Conservation (phyloP, 1,140 invertebrate species). For the Holotrichia oblita region DNA sequence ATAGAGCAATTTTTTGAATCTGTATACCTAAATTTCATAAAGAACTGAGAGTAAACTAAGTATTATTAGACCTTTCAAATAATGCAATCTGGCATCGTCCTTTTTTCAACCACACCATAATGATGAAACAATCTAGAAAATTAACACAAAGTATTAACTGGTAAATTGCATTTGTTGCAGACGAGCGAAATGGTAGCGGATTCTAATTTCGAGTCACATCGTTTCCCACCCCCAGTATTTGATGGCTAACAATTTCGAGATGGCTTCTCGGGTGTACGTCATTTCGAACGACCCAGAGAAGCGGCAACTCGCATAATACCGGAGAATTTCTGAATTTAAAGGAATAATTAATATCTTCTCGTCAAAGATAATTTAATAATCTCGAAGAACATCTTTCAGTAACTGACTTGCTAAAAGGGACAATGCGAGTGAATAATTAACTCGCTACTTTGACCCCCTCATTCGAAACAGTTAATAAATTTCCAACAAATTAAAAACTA, state of each 20-base stretch:
- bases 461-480: slow-evolving; percentile 9
- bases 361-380: slow-evolving; percentile 9
- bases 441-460: not conserved
- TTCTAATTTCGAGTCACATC: not conserved
- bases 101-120: no score
- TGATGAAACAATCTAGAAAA: no score
- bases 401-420: not conserved
- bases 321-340: slow-evolving; percentile 13
- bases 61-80: no score
- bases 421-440: slow-evolving; percentile 2
- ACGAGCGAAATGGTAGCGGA: not conserved
- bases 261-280: not conserved
- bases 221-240: not conserved
- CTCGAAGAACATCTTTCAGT: slow-evolving; percentile 1
- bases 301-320: no score
- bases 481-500: not conserved
- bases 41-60: no score
- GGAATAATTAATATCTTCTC: slow-evolving; percentile 8
- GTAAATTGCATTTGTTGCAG: not conserved
- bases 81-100: no score
- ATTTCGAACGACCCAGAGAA: not conserved
- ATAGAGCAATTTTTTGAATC: no score
- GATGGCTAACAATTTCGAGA: not conserved
- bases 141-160: no score
- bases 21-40: no score